These are phyloP conservation scores for Phacellophora camtschatica DNA, from an alignment of 30 jellyfish, hydroid and myxozoan genomes.

Conservation along the genomic window DNA sequence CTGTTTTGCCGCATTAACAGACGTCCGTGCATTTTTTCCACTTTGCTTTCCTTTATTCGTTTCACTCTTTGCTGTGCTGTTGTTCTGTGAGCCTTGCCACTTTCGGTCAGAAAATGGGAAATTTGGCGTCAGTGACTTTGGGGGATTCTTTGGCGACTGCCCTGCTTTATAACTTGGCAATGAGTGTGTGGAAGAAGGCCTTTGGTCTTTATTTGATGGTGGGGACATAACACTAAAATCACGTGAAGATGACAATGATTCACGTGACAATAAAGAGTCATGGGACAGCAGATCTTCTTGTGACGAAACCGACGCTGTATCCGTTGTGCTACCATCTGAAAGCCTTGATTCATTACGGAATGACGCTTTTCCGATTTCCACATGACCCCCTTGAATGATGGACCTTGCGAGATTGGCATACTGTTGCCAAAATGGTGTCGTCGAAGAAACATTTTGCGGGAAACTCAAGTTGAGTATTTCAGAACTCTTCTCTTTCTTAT, in stretches of 20 bases:
- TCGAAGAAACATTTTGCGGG: conserved; percentile 56
- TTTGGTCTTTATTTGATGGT: neutral
- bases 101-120: neutral
- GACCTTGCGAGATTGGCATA: conserved; percentile 58
- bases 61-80: neutral
- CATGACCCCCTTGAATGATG: neutral
- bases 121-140: neutral
- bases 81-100: neutral
- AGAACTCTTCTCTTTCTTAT: neutral
- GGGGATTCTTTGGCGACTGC: neutral
- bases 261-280: neutral
- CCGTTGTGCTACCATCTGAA: conserved; percentile 47
- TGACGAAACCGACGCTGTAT: conserved; percentile 62
- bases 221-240: too few relatives aligned
- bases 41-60: neutral
- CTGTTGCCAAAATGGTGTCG: conserved; percentile 70
- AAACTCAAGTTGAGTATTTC: conserved; percentile 50
- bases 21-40: neutral
- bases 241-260: too few relatives aligned
- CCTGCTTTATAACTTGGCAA: conserved; percentile 1
- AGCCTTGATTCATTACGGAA: neutral
- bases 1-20: too few relatives aligned
- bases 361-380: neutral
- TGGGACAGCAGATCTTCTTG: conserved; percentile 13
- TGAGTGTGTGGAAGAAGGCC: conserved; percentile 25